Evolutionary conservation across 2,888 invertebrate genomes (phyloP), one percentile per base, ranked within the genome.

Genomic region (Chloroclystis v-ata): DNA sequence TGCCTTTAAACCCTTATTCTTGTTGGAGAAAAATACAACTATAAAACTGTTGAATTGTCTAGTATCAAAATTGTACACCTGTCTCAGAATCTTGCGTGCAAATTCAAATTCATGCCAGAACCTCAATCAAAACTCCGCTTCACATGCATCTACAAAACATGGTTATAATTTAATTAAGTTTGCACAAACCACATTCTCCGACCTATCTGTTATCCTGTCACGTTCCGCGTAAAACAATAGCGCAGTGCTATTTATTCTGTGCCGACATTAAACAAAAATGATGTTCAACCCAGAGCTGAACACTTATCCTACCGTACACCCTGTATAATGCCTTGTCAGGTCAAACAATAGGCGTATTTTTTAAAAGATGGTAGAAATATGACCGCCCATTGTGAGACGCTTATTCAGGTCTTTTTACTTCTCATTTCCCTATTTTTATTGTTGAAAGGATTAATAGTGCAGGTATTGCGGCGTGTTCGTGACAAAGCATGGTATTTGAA

Each of bases 381-480:
- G 77, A 75, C 76, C 63, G 72, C 63, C 76, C 59, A 79, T 85
- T 85, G 83, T 83, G 61, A 51, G 60, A 61, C 56, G 53, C 69
- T 78, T 77, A 75, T 82, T 79, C 77, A 70, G 66, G 72, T 73
- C 69, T 75, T 81, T 80, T 80, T 76, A 74, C 76, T 78, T 76
- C 73, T 73, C 78, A 80, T 82, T 82, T 82, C 78, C 78, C 76
- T 74, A 78, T 82, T 83, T 82, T 78, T 78, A 70, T 74, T 35
- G 75, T 72, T 75, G 76, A 76, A 81, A 83, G 82, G 82, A 82
- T 83, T 82, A 79, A 80, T 79, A 72, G 76, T 69, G 73, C 78
- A 79, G 79, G 80, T 81, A 67, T 61, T 59, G 43, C 56, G 49
- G 59, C 64, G 62, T 72, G 72, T 66, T 67, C 67, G 64, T 75